Percentiles rank a stretch among this genome's conserved stretches.
phyloP scores from a whole-genome alignment of 2,113 vertebrate species.

The Halcyon malimbica region DNA sequence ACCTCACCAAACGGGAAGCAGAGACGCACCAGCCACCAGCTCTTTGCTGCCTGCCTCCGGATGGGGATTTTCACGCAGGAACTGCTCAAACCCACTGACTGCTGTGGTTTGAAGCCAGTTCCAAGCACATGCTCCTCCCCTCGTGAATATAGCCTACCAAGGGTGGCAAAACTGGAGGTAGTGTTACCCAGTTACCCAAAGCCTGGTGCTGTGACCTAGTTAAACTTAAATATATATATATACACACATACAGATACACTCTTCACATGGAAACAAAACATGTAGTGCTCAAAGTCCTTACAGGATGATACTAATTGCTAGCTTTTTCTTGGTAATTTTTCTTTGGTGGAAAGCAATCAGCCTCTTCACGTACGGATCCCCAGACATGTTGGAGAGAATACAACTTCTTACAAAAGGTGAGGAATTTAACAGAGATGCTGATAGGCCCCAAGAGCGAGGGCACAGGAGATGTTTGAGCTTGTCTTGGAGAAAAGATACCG shows the following conservation, averaged over 20 bases:
- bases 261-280: not conserved
- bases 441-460: not conserved
- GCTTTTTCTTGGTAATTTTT: not conserved
- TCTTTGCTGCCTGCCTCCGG: not conserved
- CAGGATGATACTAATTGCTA: not conserved
- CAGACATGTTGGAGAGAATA: not conserved
- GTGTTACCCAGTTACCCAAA: not conserved
- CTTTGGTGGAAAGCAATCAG: not conserved
- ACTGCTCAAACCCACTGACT: not conserved
- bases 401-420: not conserved
- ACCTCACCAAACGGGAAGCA: not conserved
- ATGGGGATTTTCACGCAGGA: rapidly evolving
- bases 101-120: not conserved
- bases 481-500: not conserved
- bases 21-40: not conserved
- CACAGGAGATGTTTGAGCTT: not conserved
- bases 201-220: not conserved
- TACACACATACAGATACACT: too few relatives aligned
- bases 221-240: not conserved
- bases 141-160: rapidly evolving
- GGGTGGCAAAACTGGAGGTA: not conserved
- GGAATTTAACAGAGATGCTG: not conserved
- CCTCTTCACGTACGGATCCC: not conserved
- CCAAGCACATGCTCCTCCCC: not conserved
- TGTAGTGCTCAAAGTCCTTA: not conserved